phyloP scores from a whole-genome alignment of 2,797 vertebrate species.

The Parauchenoglanis punctatus region DNA sequence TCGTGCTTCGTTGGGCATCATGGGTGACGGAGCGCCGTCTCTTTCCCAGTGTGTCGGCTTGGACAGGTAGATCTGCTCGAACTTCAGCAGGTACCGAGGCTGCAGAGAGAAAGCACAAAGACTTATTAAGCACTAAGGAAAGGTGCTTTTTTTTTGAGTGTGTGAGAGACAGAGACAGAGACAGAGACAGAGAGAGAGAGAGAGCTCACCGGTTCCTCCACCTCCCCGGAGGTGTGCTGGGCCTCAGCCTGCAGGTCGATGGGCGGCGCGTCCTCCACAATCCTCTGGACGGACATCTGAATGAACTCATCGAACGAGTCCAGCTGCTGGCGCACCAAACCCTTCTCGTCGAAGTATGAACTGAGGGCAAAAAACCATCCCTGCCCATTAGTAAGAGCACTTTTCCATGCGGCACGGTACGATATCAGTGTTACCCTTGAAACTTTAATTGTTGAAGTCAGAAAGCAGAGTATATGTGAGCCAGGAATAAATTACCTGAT shows the following conservation, averaged over 20 bases:
- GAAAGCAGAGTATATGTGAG: background rate
- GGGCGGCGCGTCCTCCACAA: constrained; percentile 95
- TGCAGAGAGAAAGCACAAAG: constrained; percentile 8
- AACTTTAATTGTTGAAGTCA: background rate
- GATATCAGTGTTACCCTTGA: background rate
- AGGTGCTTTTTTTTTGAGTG: background rate
- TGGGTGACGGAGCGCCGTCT: constrained; percentile 95
- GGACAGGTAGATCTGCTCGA: constrained; percentile 98
- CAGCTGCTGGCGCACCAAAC: constrained; percentile 94
- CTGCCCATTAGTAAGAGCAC: too few species aligned
- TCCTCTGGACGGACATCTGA: constrained; percentile 99
- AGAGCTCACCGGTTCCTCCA: constrained; percentile 91
- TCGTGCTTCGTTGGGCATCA: constrained; percentile 98
- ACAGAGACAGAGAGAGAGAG: too few species aligned
- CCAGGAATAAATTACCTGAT: constrained; percentile 81
- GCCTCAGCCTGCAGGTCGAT: constrained; percentile 98
- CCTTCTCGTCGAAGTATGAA: constrained; percentile 99
- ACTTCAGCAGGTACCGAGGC: constrained; percentile 95
- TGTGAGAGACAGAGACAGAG: background rate
- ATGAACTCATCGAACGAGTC: constrained; percentile 99
- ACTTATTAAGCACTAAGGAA: background rate
- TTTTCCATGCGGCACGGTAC: background rate
- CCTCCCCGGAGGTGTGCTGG: constrained; percentile 94
- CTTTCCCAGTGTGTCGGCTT: constrained; percentile 99
- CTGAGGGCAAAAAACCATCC: constrained; percentile 61